Evolutionary conservation across 2,888 invertebrate genomes (phyloP).

Genomic region (Apomyelois bistriatella): DNA sequence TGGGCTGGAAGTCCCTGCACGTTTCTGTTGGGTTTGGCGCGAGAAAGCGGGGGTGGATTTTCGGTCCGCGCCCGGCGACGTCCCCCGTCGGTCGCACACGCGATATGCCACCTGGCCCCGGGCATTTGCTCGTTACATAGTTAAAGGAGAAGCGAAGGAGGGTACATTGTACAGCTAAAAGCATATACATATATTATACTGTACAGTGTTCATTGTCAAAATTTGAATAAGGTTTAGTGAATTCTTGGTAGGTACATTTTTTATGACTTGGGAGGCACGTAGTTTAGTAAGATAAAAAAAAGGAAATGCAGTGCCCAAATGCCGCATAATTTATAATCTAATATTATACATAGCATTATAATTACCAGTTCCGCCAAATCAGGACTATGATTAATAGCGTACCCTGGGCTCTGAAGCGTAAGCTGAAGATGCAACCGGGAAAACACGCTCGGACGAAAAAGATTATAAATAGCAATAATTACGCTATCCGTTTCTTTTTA

Average conservation of each 20-base stretch:
- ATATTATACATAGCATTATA: too few species aligned
- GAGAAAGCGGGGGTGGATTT: conserved; percentile 46
- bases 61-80: conserved; percentile 41
- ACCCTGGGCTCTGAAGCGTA: too few species aligned
- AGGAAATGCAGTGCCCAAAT: too few species aligned
- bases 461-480: too few species aligned
- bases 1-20: conserved; percentile 55
- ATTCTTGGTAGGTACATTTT: neutral
- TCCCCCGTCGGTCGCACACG: conserved; percentile 52
- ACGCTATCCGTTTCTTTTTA: too few species aligned
- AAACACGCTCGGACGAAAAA: too few species aligned
- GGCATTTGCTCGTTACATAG: conserved; percentile 34
- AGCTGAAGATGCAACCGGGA: too few species aligned
- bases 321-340: too few species aligned
- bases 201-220: neutral
- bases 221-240: neutral
- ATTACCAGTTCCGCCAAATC: too few species aligned
- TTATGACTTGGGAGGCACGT: too few species aligned
- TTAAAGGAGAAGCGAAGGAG: conserved; percentile 24
- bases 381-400: too few species aligned
- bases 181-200: neutral
- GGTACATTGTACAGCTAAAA: conserved; percentile 9
- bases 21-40: conserved; percentile 45
- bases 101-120: conserved; percentile 59
- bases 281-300: too few species aligned